Evolutionary conservation across 92 coral and sea anemone genomes (phyloP).

Genomic region (Pocillopora grandis): DNA sequence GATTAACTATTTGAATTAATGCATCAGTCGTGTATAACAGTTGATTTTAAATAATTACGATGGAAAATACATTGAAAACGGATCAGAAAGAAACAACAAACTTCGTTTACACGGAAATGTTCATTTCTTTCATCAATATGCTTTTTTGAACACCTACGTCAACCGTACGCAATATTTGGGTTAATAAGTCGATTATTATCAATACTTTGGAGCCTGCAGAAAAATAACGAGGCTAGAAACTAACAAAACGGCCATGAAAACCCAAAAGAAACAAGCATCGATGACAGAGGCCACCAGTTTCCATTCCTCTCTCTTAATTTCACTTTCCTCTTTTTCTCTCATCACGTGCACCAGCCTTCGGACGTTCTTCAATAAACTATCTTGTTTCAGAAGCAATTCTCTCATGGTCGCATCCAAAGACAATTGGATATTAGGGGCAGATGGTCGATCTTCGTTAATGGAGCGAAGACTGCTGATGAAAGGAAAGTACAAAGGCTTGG

Average conservation of each 20-base stretch:
- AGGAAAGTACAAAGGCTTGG: constrained; percentile 1
- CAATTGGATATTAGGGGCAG: not conserved
- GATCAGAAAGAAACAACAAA: no score
- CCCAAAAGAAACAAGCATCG: constrained; percentile 84
- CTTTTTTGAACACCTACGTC: not conserved
- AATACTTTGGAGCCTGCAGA: constrained; percentile 65
- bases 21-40: no score
- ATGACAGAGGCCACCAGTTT: constrained; percentile 89
- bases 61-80: no score
- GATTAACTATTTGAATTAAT: no score
- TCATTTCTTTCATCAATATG: no score
- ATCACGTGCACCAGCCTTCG: constrained; percentile 74
- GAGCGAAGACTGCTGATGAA: constrained; percentile 21
- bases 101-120: no score
- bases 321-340: constrained; percentile 75
- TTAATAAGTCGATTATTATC: not conserved
- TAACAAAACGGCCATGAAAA: constrained; percentile 68
- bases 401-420: constrained; percentile 27
- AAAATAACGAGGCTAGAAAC: constrained; percentile 77
- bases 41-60: no score
- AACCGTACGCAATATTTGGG: not conserved
- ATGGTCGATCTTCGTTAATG: constrained; percentile 22
- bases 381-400: constrained; percentile 69
- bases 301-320: constrained; percentile 91
- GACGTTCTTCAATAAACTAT: constrained; percentile 68